A percentile compares a stretch with the other conserved stretches of the same genome.
Evolutionary conservation across 1,140 invertebrate species (phyloP).

Genomic region (Maconellicoccus hirsutus): DNA sequence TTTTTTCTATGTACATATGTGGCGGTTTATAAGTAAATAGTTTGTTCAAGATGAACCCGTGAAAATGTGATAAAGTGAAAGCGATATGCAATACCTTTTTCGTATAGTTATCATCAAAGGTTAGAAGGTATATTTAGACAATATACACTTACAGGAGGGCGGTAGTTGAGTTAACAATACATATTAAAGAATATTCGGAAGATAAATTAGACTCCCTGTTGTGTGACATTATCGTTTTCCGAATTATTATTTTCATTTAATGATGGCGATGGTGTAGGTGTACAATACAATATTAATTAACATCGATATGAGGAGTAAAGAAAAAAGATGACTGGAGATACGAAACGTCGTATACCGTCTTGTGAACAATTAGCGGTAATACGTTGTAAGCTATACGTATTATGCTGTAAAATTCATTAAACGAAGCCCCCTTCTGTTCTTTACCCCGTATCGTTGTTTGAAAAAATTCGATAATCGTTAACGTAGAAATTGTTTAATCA

Average conservation of each 20-base stretch:
- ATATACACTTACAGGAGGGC: neutral
- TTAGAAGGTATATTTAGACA: neutral
- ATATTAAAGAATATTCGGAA: neutral
- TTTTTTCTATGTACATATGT: too few relatives aligned
- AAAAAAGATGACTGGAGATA: neutral
- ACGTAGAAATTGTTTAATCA: too few relatives aligned
- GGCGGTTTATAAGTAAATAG: neutral
- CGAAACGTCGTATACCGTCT: neutral
- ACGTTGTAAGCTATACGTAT: neutral
- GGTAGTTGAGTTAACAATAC: neutral
- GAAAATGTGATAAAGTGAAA: neutral
- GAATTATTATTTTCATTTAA: slow-evolving; percentile 6
- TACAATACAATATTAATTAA: slow-evolving; percentile 6
- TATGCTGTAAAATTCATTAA: neutral
- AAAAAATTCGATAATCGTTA: too few relatives aligned
- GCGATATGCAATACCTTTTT: neutral
- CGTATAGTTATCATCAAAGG: neutral
- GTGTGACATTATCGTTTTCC: slow-evolving; percentile 3
- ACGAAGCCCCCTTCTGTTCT: neutral
- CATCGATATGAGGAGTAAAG: neutral
- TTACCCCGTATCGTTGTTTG: neutral
- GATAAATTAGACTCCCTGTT: neutral
- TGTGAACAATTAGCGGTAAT: neutral
- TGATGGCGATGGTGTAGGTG: neutral
- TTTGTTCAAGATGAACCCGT: neutral